Evolutionary conservation across 2,888 invertebrate genomes (phyloP).

Genomic region (Hoplodrina blanda): DNA sequence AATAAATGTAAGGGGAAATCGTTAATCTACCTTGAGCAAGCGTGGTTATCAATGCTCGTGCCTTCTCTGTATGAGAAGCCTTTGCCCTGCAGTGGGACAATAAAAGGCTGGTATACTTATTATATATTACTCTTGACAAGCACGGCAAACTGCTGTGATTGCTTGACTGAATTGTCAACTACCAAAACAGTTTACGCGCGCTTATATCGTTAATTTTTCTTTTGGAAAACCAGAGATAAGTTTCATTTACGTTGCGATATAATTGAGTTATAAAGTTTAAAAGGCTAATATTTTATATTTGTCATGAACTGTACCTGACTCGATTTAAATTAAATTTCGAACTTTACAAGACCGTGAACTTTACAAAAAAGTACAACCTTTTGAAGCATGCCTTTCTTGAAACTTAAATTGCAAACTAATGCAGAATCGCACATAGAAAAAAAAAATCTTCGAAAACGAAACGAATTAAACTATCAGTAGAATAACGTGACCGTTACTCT

Average conservation of each 20-base stretch:
- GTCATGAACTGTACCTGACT: neutral
- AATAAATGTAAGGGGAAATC: too few species aligned
- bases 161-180: too few species aligned
- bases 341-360: conserved; percentile 21
- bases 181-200: too few species aligned
- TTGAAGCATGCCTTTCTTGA: conserved; percentile 39
- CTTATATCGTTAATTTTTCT: neutral
- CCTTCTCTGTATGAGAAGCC: too few species aligned
- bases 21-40: too few species aligned
- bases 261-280: conserved; percentile 8
- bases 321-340: conserved; percentile 14
- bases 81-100: too few species aligned
- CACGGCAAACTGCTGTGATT: too few species aligned
- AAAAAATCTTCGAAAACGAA: conserved; percentile 75
- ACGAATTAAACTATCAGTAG: conserved; percentile 88
- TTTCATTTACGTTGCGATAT: neutral
- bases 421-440: conserved; percentile 73
- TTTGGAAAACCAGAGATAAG: too few species aligned
- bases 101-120: too few species aligned
- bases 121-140: too few species aligned
- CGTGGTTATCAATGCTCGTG: too few species aligned
- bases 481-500: conserved; percentile 76
- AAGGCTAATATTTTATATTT: neutral
- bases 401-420: conserved; percentile 75
- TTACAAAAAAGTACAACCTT: conserved; percentile 24